phyloP scores from a whole-genome alignment of 2,888 invertebrate genomes.

The Rhamphomyia laevipes region DNA sequence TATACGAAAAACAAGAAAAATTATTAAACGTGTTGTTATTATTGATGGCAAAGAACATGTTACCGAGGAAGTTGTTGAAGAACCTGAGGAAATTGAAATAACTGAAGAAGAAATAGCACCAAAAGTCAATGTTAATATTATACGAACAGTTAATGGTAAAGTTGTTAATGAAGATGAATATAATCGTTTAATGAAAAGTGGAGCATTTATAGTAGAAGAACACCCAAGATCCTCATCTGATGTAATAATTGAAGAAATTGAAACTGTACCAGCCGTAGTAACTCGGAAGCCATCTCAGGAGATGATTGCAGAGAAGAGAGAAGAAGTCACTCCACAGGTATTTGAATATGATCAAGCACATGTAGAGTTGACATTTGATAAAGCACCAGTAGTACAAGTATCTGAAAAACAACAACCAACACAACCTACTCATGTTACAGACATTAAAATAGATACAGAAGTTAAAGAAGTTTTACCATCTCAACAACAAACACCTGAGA shows the following conservation, averaged over 20 bases:
- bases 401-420: conserved; percentile 5
- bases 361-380: conserved; percentile 33
- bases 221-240: conserved; percentile 22
- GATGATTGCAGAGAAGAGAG: conserved; percentile 8
- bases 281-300: background rate
- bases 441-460: conserved; percentile 12
- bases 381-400: conserved; percentile 33
- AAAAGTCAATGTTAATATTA: conserved; percentile 41
- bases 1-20: conserved; percentile 60
- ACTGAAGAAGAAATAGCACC: conserved; percentile 30
- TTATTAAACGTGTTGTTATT: conserved; percentile 63
- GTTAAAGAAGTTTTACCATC: conserved; percentile 14
- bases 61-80: conserved; percentile 72
- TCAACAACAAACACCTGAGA: conserved; percentile 12
- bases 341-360: conserved; percentile 36
- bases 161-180: conserved; percentile 35
- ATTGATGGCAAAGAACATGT: conserved; percentile 75
- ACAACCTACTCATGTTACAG: conserved; percentile 12
- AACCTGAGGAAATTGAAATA: conserved; percentile 51
- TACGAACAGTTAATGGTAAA: conserved; percentile 43
- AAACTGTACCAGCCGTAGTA: conserved; percentile 14
- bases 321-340: conserved; percentile 29
- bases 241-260: conserved; percentile 29
- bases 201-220: conserved; percentile 16
- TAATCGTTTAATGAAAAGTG: conserved; percentile 23